Conservation (phyloP, 2,797 vertebrate genomes). For the Varecia variegata region DNA sequence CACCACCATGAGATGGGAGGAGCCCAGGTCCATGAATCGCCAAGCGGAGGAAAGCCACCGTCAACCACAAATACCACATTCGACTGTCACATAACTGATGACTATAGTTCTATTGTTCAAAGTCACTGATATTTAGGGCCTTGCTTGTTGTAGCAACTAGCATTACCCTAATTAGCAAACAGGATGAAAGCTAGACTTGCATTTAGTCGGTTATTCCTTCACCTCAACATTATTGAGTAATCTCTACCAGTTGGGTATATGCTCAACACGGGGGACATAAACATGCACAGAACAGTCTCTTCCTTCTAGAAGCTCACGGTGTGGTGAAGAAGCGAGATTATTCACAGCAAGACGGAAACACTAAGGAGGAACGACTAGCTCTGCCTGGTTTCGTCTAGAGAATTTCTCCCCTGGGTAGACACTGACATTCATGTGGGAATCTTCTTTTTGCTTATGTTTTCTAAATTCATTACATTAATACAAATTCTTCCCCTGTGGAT, state of each 20-base stretch:
- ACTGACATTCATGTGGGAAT: not conserved
- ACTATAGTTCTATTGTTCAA: not conserved
- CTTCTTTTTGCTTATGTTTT: constrained; percentile 19
- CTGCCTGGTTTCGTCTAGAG: not conserved
- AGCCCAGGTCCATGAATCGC: not conserved
- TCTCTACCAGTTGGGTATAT: not conserved
- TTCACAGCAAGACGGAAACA: not conserved
- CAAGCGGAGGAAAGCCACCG: not conserved
- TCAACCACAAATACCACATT: not conserved
- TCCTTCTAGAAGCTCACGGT: not conserved
- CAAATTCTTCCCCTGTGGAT: not conserved
- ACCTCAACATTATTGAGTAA: not conserved
- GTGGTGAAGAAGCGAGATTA: not conserved
- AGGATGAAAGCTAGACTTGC: not conserved
- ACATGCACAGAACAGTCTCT: not conserved
- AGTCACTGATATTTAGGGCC: not conserved
- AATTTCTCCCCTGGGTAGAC: not conserved
- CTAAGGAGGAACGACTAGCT: not conserved
- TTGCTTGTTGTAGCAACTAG: not conserved
- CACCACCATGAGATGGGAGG: no score
- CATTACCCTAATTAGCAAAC: not conserved
- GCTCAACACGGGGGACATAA: not conserved
- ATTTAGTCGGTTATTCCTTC: not conserved
- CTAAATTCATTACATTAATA: constrained; percentile 20
- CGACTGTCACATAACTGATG: not conserved